Conservation (phyloP, 2,797 vertebrate species). For the Ceryle rudis region DNA sequence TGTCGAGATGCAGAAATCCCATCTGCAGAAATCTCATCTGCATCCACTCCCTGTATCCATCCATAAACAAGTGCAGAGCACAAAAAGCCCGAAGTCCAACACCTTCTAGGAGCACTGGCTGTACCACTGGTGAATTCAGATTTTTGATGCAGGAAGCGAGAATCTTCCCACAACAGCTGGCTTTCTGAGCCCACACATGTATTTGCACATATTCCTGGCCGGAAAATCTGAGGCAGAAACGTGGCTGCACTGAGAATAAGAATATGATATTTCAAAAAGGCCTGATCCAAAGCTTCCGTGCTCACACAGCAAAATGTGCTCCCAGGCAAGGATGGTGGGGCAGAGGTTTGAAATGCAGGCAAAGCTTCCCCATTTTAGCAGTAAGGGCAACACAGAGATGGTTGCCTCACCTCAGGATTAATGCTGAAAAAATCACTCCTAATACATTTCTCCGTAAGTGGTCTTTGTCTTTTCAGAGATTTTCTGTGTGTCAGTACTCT, state of each 20-base stretch:
- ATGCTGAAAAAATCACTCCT: not conserved
- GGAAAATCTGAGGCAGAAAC: not conserved
- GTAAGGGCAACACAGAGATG: not conserved
- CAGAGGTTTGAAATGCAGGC: not conserved
- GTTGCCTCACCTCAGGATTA: not conserved
- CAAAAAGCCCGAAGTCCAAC: not conserved
- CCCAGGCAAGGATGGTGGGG: not conserved
- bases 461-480: not conserved
- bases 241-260: not conserved
- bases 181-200: not conserved
- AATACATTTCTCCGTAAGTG: not conserved
- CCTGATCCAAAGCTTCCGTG: not conserved
- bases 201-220: not conserved
- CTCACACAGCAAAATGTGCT: not conserved
- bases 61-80: not conserved
- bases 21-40: no score
- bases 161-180: not conserved
- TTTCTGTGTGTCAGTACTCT: not conserved
- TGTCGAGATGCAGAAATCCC: not conserved
- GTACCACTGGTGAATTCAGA: not conserved
- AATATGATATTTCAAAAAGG: not conserved
- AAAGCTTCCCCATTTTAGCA: not conserved
- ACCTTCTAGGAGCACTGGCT: not conserved
- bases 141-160: not conserved
- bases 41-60: accelerated